Conservation (phyloP, 2,113 vertebrate species). For the Notothenia coriiceps region DNA sequence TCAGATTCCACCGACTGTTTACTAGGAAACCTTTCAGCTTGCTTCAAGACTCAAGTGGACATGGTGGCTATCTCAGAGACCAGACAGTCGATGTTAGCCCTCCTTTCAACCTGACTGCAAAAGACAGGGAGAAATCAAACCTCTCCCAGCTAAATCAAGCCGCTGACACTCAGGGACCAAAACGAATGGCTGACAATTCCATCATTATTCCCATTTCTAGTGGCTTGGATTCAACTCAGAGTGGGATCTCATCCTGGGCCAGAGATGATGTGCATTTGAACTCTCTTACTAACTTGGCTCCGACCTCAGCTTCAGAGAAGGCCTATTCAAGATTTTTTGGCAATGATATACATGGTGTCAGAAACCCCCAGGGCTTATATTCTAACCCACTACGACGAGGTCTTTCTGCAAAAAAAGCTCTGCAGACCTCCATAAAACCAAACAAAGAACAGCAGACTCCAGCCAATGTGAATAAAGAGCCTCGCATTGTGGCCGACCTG, state of each 20-base stretch:
- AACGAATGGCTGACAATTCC: neutral
- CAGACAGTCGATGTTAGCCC: neutral
- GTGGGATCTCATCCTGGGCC: neutral
- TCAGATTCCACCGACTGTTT: neutral
- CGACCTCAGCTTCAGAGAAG: neutral
- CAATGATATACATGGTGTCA: neutral
- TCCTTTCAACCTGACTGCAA: neutral
- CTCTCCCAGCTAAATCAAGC: neutral
- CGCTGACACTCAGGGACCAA: conserved; percentile 5
- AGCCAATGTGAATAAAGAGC: neutral
- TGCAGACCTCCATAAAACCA: neutral
- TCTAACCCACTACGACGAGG: neutral
- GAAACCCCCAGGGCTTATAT: neutral
- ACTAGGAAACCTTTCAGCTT: conserved; percentile 3
- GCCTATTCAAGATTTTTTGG: neutral
- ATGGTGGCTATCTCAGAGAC: neutral
- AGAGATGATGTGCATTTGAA: neutral
- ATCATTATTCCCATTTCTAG: neutral
- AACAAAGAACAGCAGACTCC: neutral
- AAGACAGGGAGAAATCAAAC: neutral
- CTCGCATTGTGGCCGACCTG: neutral
- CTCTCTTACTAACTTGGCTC: neutral
- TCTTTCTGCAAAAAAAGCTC: conserved; percentile 6
- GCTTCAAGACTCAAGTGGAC: neutral
- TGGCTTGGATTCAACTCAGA: neutral